A percentile compares a stretch with the other conserved stretches of the same genome.
These are phyloP conservation scores for Galaxea fascicularis DNA, from an alignment of 92 coral and sea anemone genomes.

Conservation along the genomic window DNA sequence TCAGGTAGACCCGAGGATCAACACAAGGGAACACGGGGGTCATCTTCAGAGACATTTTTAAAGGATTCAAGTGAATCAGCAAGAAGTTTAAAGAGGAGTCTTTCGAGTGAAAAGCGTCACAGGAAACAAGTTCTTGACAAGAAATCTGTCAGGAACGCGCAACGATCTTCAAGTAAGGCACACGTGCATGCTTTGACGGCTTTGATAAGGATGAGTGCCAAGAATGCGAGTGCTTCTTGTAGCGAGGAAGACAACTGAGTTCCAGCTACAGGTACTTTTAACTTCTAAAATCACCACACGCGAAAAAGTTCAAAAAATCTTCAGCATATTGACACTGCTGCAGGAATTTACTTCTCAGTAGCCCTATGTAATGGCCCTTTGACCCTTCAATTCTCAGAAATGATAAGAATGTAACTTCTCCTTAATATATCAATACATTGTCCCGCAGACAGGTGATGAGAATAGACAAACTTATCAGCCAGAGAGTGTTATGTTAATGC, in stretches of 20 bases:
- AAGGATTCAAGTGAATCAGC: neutral
- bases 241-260: slow-evolving; percentile 25
- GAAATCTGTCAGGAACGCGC: neutral
- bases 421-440: no score
- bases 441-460: no score
- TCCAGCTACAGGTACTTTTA: neutral
- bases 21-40: neutral
- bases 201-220: slow-evolving; percentile 59
- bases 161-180: slow-evolving; percentile 13
- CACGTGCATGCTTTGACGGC: slow-evolving; percentile 61
- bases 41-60: neutral
- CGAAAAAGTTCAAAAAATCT: neutral
- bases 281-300: neutral
- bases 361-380: no score
- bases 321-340: no score
- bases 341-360: no score
- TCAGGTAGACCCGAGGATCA: neutral
- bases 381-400: no score
- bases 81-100: neutral
- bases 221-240: slow-evolving; percentile 64
- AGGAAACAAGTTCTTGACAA: slow-evolving; percentile 14
- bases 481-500: no score
- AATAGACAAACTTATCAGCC: no score
- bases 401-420: no score
- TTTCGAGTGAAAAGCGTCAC: slow-evolving; percentile 32